Evolutionary conservation across 2,888 invertebrate species (phyloP), one percentile per base, ranked within the genome.

Genomic region (Coecobrya sp.): DNA sequence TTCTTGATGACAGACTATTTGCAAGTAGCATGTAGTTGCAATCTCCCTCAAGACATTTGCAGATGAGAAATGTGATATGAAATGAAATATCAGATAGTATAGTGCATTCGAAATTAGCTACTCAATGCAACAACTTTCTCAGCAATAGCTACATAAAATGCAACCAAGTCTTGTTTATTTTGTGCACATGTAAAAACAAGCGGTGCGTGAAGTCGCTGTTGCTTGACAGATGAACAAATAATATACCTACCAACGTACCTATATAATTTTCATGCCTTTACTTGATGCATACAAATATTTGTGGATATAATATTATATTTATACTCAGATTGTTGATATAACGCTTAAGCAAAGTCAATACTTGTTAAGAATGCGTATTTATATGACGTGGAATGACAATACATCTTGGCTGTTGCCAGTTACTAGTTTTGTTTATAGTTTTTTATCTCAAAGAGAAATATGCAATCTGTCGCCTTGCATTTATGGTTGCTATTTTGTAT

Each of bases 1-100:
- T n/a, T n/a, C n/a, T n/a, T 8, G 11, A 7, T 65, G 62, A 65
- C 65, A 65, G n/a, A 84, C 52, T 79, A 79, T 79, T 79, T 79
- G 79, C 79, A 79, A 52, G 70, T 73, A n/a, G n/a, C 70, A 19
- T 42, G 70, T 73, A 73, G 16, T 19, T 73, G 70, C 42, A 8
- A 79, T 52, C 13, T 79, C 79, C 79, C 52, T 25, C 49, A 52
- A 52, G 79, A 79, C 79, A 49, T 27, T 52, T 22, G 25, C 79
- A 52, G 52, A 52, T 73, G 70, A 73, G 16, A 52, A 25, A 22
- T 79, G 73, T 73, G 79, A 52, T 52, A 52, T 27, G 49, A 79
- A 76, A 22, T 49, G 16, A 2, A 55, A 55, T 4, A 79, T 79
- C 76, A 79, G 52, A 22, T 49, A 52, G 13, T 11, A 25, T 45